Percentiles rank a stretch among this genome's conserved stretches.
These are phyloP conservation scores for Sesia bembeciformis DNA, from an alignment of 2,888 invertebrate species.

Conservation along the genomic window DNA sequence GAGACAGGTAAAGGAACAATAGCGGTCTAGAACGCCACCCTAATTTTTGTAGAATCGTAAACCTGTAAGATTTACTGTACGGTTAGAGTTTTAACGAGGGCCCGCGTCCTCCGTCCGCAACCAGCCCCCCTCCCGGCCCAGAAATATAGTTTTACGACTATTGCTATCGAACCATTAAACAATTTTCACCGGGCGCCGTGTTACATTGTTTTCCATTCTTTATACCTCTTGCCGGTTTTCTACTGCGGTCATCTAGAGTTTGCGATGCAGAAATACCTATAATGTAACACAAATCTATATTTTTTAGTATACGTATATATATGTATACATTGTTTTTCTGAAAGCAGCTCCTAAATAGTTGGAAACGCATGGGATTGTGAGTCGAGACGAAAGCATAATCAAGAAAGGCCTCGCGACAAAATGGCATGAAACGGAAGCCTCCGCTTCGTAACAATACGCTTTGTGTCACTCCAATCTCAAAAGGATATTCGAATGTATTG, in stretches of 20 bases:
- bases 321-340: too few species aligned
- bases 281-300: too few species aligned
- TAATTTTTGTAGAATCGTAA: constrained; percentile 66
- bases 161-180: constrained; percentile 53
- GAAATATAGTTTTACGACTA: constrained; percentile 63
- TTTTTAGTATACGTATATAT: too few species aligned
- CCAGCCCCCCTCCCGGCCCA: constrained; percentile 22
- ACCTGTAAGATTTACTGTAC: constrained; percentile 64
- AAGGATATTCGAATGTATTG: constrained; percentile 66
- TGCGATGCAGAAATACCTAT: too few species aligned
- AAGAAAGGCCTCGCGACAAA: constrained; percentile 26
- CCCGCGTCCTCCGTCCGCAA: constrained; percentile 28
- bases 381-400: not conserved
- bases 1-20: not conserved
- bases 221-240: too few species aligned
- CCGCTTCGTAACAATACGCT: constrained; percentile 59
- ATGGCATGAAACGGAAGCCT: constrained; percentile 45
- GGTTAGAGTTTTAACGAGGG: constrained; percentile 62
- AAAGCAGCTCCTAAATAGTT: too few species aligned
- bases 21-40: constrained; percentile 17
- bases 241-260: too few species aligned
- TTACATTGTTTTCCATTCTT: too few species aligned
- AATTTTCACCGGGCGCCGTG: constrained; percentile 21
- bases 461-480: constrained; percentile 64
- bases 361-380: not conserved